A percentile compares a stretch with the other conserved stretches of the same genome.
phyloP scores from a whole-genome alignment of 2,888 invertebrate genomes.

The Amorpha juglandis region DNA sequence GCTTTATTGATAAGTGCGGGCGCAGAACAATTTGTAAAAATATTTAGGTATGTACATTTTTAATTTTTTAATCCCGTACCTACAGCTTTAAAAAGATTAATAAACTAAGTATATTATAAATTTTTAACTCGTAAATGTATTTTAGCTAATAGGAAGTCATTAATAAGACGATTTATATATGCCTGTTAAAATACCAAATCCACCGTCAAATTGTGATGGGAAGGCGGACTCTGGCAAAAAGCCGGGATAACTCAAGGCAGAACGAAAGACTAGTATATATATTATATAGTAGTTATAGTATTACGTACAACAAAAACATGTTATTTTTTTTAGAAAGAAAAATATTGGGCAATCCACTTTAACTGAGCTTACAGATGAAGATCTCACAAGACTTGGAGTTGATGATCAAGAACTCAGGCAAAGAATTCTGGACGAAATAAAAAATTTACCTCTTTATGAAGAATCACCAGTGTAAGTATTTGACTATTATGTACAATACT shows the following conservation, averaged over 20 bases:
- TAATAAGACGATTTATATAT: too few species aligned
- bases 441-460: conserved; percentile 70
- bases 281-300: too few species aligned
- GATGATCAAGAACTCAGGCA: conserved; percentile 62
- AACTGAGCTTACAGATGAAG: conserved; percentile 71
- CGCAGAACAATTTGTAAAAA: conserved; percentile 72
- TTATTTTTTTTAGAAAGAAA: conserved; percentile 56
- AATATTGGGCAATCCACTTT: conserved; percentile 75
- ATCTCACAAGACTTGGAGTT: conserved; percentile 70
- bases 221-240: too few species aligned
- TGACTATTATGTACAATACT: not conserved
- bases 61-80: too few species aligned
- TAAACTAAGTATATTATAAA: too few species aligned
- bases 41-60: conserved; percentile 64
- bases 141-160: too few species aligned
- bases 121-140: too few species aligned
- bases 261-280: too few species aligned
- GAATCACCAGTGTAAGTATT: conserved; percentile 41
- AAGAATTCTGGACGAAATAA: conserved; percentile 66
- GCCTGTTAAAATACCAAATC: too few species aligned
- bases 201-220: not conserved
- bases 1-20: conserved; percentile 68
- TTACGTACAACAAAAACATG: too few species aligned
- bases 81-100: too few species aligned
- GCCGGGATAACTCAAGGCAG: too few species aligned